Conservation (phyloP, 1,140 invertebrate genomes). For the Drosophila asahinai region DNA sequence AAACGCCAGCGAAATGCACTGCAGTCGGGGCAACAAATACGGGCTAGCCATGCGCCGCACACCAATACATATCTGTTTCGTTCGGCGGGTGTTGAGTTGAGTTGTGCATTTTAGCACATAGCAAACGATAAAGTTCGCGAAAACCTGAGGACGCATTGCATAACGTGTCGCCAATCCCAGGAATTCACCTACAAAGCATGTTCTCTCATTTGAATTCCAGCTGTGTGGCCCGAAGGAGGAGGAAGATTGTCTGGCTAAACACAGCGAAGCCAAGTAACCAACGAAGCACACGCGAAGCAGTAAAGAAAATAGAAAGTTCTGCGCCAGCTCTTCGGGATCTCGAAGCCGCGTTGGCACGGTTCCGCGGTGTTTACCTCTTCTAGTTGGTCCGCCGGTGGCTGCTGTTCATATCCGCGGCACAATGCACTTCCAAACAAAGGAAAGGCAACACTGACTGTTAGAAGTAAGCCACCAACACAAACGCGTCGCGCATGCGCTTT, state of each 20-base stretch:
- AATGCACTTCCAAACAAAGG: constrained; percentile 65
- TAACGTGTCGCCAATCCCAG: constrained; percentile 25
- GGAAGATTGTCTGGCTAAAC: constrained; percentile 1
- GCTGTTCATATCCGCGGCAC: constrained; percentile 11
- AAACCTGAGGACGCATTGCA: constrained; percentile 44
- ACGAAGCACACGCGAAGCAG: constrained; percentile 59
- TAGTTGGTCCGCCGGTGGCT: constrained; percentile 20
- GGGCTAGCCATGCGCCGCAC: constrained; percentile 35
- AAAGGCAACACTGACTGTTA: constrained; percentile 52
- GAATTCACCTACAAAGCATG: constrained; percentile 24
- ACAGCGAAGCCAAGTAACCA: constrained; percentile 5
- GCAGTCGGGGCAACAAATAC: constrained; percentile 35
- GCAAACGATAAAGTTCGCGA: constrained; percentile 46
- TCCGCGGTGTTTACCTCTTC: constrained; percentile 40
- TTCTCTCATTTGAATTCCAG: constrained; percentile 18
- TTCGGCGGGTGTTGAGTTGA: constrained; percentile 31
- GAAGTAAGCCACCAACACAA: constrained; percentile 55
- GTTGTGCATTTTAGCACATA: constrained; percentile 75
- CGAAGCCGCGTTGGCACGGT: neutral
- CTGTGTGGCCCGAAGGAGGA: constrained; percentile 1
- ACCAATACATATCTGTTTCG: constrained; percentile 42
- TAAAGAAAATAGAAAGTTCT: constrained; percentile 84
- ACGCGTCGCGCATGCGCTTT: constrained; percentile 57
- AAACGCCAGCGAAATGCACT: constrained; percentile 21
- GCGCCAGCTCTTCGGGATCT: constrained; percentile 21